Percentiles rank a stretch among this genome's conserved stretches.
Evolutionary conservation across 1,140 invertebrate genomes (phyloP).

Genomic region (Diprion similis): DNA sequence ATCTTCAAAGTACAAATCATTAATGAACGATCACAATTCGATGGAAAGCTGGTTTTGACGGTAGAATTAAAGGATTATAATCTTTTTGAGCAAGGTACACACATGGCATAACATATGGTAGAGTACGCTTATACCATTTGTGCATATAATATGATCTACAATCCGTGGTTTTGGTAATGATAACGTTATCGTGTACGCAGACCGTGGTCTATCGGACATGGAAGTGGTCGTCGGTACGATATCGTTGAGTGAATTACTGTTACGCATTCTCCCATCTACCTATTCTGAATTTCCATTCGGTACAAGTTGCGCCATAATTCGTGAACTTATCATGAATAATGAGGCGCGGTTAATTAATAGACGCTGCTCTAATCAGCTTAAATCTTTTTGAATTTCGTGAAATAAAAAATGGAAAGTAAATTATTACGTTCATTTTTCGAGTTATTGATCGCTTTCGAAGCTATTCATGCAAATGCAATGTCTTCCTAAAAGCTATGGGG

Average conservation of each 20-base stretch:
- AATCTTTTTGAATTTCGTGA: no score
- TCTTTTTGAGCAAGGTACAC: no score
- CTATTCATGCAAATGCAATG: no score
- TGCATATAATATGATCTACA: background rate
- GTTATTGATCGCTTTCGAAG: no score
- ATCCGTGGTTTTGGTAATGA: background rate
- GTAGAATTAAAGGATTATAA: no score
- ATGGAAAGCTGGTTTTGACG: no score
- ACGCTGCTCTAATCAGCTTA: background rate
- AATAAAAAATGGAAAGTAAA: no score
- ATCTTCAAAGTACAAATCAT: no score
- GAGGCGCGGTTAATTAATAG: background rate
- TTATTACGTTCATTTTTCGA: no score
- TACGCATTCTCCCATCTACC: background rate
- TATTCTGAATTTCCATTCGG: background rate
- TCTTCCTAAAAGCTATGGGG: no score
- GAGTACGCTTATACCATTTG: background rate
- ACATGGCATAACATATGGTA: background rate
- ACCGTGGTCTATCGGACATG: background rate
- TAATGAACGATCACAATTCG: no score
- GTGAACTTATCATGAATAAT: background rate
- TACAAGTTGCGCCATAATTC: background rate
- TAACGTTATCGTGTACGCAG: background rate
- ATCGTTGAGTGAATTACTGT: background rate
- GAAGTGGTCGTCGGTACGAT: background rate